Conservation (phyloP, 1,140 invertebrate genomes). For the Musca domestica region DNA sequence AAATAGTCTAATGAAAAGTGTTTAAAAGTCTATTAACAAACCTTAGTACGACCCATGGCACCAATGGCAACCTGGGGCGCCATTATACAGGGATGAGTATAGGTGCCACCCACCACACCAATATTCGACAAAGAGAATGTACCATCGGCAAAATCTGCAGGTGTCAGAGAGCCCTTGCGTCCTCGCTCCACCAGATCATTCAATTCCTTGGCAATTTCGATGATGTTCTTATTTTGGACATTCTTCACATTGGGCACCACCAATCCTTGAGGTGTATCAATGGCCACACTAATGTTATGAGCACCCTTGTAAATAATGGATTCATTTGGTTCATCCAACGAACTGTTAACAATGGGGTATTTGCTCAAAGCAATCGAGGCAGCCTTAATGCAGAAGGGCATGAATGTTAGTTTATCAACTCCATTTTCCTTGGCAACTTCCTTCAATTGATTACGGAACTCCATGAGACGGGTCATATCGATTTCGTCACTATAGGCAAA, state of each 20-base stretch:
- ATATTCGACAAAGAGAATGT: conserved; percentile 98
- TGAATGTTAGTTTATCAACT: conserved; percentile 77
- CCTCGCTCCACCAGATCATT: conserved; percentile 74
- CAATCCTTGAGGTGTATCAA: conserved; percentile 92
- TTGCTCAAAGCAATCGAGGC: conserved; percentile 78
- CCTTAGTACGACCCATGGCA: conserved; percentile 86
- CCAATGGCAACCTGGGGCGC: conserved; percentile 93
- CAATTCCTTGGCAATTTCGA: conserved; percentile 84
- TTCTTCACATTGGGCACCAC: conserved; percentile 98
- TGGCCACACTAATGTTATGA: conserved; percentile 97
- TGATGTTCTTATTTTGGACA: conserved; percentile 78
- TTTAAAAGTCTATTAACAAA: conserved; percentile 44
- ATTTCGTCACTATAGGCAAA: conserved; percentile 88
- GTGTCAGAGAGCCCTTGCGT: conserved; percentile 67
- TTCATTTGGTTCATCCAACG: conserved; percentile 76
- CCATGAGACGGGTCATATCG: conserved; percentile 75
- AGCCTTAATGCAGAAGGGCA: conserved; percentile 98
- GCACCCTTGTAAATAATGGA: conserved; percentile 77
- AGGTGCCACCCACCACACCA: conserved; percentile 94
- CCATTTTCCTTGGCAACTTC: conserved; percentile 63
- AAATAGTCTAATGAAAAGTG: conserved; percentile 23
- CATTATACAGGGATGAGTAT: conserved; percentile 89
- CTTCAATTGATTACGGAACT: conserved; percentile 70
- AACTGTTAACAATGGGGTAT: conserved; percentile 89
- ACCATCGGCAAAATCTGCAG: conserved; percentile 80